Percentiles rank a stretch among this genome's conserved stretches.
phyloP scores from a whole-genome alignment of 2,888 invertebrate genomes.

The Drosophila falleni region DNA sequence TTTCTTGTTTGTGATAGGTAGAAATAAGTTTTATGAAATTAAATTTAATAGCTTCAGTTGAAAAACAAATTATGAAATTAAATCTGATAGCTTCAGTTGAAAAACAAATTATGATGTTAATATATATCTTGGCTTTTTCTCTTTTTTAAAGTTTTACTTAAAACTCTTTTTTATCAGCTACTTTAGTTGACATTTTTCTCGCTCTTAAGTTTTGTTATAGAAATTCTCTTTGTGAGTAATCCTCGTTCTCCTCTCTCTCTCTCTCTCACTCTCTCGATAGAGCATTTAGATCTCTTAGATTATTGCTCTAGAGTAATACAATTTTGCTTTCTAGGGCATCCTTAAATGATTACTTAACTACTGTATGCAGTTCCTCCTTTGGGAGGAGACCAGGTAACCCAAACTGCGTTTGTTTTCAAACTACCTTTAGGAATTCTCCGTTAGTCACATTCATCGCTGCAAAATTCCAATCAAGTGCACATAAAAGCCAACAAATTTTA shows the following conservation, averaged over 20 bases:
- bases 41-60: neutral
- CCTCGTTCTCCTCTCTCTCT: no score
- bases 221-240: neutral
- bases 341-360: neutral
- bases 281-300: no score
- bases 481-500: slow-evolving; percentile 39
- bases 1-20: neutral
- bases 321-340: neutral
- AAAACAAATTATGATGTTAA: no score
- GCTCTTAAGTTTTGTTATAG: neutral
- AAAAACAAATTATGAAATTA: neutral
- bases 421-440: slow-evolving; percentile 1
- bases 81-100: no score
- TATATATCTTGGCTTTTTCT: no score
- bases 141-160: no score
- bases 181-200: neutral
- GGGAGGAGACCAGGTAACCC: neutral
- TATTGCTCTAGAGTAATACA: neutral
- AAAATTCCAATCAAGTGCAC: slow-evolving; percentile 34
- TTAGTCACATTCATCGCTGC: slow-evolving; percentile 7
- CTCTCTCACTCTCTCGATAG: no score
- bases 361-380: neutral
- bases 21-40: neutral
- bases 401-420: neutral
- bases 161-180: no score